Percentiles rank a stretch among this genome's conserved stretches.
phyloP scores from a whole-genome alignment of 2,888 invertebrate species.

The Chloromyia formosa region DNA sequence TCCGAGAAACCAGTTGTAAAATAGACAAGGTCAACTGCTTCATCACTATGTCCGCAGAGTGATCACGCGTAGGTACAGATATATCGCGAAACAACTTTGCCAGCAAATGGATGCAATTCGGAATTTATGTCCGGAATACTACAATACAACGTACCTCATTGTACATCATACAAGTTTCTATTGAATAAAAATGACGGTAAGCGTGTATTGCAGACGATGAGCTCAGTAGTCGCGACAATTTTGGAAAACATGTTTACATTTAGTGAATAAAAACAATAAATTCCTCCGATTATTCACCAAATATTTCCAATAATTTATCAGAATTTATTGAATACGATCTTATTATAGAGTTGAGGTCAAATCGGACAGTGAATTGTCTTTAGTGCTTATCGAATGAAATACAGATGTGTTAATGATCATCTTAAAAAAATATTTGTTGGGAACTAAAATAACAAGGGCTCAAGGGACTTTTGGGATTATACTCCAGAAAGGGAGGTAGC shows the following conservation, averaged over 20 bases:
- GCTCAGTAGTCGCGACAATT: background rate
- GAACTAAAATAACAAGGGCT: too few species aligned
- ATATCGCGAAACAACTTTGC: background rate
- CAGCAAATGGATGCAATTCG: background rate
- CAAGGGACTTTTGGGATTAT: too few species aligned
- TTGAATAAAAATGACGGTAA: background rate
- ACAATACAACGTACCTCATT: background rate
- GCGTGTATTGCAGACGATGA: background rate
- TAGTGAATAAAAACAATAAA: background rate
- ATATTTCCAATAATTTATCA: background rate
- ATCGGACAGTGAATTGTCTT: too few species aligned
- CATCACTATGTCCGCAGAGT: background rate
- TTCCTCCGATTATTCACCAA: background rate
- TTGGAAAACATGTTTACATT: background rate
- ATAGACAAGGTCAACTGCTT: constrained; percentile 17
- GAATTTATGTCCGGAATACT: constrained; percentile 10
- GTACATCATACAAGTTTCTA: background rate
- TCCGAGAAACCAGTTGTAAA: background rate
- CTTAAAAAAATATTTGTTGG: too few species aligned
- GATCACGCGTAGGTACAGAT: background rate
- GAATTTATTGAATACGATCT: too few species aligned
- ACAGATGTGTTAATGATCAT: too few species aligned
- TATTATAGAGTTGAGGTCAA: too few species aligned
- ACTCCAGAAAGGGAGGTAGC: too few species aligned
- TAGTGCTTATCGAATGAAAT: too few species aligned